phyloP scores from a whole-genome alignment of 2,888 invertebrate species.

The Mimachlamys varia region DNA sequence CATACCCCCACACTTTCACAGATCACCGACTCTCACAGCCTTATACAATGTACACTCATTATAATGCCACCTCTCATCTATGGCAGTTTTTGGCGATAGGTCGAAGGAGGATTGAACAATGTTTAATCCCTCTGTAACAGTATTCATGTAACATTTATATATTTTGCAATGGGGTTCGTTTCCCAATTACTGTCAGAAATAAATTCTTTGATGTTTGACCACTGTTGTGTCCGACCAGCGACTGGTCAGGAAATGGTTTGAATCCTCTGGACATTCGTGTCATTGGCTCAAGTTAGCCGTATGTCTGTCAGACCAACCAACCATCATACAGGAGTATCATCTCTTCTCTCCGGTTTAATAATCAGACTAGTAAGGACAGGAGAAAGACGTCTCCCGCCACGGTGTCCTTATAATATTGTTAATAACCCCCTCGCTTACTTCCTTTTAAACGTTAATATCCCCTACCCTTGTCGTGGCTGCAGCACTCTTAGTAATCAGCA shows the following conservation, averaged over 20 bases:
- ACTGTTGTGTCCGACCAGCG: background rate
- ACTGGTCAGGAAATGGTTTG: background rate
- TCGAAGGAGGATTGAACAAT: too few species aligned
- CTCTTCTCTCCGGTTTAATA: background rate
- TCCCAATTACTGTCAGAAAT: background rate
- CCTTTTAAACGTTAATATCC: conserved; percentile 1
- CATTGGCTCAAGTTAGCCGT: too few species aligned
- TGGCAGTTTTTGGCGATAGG: too few species aligned
- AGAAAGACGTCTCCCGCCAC: background rate
- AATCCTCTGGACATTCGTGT: background rate
- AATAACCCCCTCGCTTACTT: background rate
- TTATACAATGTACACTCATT: too few species aligned
- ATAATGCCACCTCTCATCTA: too few species aligned
- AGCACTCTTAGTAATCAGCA: background rate
- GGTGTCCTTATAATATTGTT: background rate
- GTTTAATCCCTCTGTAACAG: background rate
- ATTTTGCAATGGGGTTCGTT: background rate
- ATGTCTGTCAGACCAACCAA: background rate
- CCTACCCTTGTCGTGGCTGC: background rate
- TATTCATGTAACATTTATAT: background rate
- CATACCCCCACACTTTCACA: too few species aligned
- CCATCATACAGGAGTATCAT: background rate
- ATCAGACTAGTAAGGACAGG: background rate
- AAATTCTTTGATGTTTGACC: background rate
- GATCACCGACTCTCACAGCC: too few species aligned